phyloP scores from a whole-genome alignment of 2,888 invertebrate species.

The Aphelenchoides bicaudatus region DNA sequence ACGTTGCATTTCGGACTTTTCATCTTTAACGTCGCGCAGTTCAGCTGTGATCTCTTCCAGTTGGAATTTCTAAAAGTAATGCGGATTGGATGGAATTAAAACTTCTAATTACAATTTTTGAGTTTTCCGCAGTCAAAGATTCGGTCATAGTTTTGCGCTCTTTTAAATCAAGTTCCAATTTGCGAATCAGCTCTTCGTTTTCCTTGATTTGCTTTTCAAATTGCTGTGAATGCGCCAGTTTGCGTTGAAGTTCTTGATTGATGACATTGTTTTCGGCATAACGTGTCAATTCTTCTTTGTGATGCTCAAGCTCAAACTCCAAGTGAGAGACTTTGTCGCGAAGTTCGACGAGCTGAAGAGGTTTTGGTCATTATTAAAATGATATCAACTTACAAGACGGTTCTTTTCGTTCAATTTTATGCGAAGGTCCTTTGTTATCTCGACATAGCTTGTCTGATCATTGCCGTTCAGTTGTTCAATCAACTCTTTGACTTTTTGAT shows the following conservation, averaged over 20 bases:
- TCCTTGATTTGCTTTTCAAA: background rate
- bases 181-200: background rate
- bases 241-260: slow-evolving; percentile 7
- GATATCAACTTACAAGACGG: background rate
- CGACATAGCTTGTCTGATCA: background rate
- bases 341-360: slow-evolving; percentile 11
- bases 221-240: background rate
- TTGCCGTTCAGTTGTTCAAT: background rate
- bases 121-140: background rate
- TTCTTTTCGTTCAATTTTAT: slow-evolving; percentile 8
- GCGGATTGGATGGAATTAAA: background rate
- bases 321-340: background rate
- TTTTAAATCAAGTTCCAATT: slow-evolving; percentile 4
- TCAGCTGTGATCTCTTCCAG: background rate
- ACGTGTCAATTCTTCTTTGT: slow-evolving; percentile 10
- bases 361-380: background rate
- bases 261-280: slow-evolving; percentile 17
- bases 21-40: background rate
- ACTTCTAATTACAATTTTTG: background rate
- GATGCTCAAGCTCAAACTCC: slow-evolving; percentile 8
- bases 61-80: background rate
- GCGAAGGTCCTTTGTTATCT: background rate
- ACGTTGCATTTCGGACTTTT: slow-evolving; percentile 8
- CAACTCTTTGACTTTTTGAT: slow-evolving; percentile 5
- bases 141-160: background rate